A percentile compares a stretch with the other conserved stretches of the same genome.
phyloP scores from a whole-genome alignment of 2,113 vertebrate species.

The Sphyrna mokarran region DNA sequence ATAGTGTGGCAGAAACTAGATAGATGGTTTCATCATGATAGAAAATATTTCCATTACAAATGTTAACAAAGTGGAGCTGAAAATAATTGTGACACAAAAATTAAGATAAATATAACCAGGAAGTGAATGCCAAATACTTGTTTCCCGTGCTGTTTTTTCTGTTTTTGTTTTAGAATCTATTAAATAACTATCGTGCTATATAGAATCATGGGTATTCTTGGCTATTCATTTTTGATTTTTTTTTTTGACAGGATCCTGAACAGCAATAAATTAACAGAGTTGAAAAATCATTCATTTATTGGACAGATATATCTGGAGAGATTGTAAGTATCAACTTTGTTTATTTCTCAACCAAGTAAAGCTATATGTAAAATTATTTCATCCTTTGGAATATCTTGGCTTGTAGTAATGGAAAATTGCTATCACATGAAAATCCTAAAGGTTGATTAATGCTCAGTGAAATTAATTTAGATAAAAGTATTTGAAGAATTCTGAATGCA shows the following conservation, averaged over 20 bases:
- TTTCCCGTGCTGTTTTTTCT: too few relatives aligned
- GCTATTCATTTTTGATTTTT: neutral
- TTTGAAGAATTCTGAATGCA: neutral
- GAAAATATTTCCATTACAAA: neutral
- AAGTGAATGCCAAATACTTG: neutral
- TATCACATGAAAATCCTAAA: neutral
- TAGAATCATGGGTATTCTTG: neutral
- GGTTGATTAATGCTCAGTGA: neutral
- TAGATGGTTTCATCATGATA: neutral
- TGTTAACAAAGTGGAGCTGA: neutral
- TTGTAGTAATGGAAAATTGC: too few relatives aligned
- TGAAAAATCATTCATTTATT: conserved; percentile 26
- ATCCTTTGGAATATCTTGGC: neutral
- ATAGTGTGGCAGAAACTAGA: neutral
- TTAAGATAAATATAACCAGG: neutral
- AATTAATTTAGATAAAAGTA: neutral
- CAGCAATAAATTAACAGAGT: conserved; percentile 24
- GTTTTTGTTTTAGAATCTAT: neutral
- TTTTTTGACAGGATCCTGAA: conserved; percentile 32
- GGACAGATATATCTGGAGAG: conserved; percentile 12
- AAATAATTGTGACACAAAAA: neutral
- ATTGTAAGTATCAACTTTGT: conserved; percentile 29
- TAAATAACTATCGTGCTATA: neutral
- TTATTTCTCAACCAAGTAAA: neutral
- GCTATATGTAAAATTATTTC: too few relatives aligned